Evolutionary conservation across 2,113 vertebrate genomes (phyloP), one percentile per base, ranked within the genome.

Genomic region (Agapornis roseicollis): DNA sequence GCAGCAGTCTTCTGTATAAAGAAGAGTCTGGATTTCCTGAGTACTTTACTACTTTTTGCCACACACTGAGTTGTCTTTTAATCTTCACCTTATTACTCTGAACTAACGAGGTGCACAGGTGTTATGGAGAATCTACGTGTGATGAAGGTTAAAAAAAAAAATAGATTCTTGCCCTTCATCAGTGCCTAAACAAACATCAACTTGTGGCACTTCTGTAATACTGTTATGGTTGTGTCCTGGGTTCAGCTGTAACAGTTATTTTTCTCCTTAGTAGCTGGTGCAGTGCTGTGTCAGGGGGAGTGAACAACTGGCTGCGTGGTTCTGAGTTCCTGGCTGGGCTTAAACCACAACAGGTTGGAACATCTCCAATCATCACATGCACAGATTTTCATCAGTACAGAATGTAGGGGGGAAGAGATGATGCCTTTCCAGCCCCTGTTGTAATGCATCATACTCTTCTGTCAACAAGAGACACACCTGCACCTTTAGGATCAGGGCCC

Each of bases 201-300:
- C n/a, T 2, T 55, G 41, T 41, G 44, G 52, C 53, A 69, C 11
- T 87, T 79, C 49, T 49, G 39, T 64, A 89, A 84, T 20, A 61
- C 4, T 0, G 0, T 10, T 69, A 33, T 7, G 8, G 9, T 9
- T 56, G 31, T 56, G 19, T n/a, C 55, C 19, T 56, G 55, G 13
- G 19, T 56, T 56, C 31, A n/a, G 31, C 55, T 56, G 55, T n/a
- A 56, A n/a, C 13, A 56, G 55, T 56, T 56, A n/a, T 56, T 56
- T 56, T n/a, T 56, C 55, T 56, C 19, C 49, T 56, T 56, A 56
- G 19, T 56, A n/a, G 55, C 31, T 56, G 20, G 55, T n/a, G 55
- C 31, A n/a, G 55, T n/a, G 55, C 31, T n/a, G 31, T 56, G 55
- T 9, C 31, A 56, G 31, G 8, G 12, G 55, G 29, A 56, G 19